phyloP scores from a whole-genome alignment of 1,140 invertebrate genomes.

The Hylaeus volcanicus region DNA sequence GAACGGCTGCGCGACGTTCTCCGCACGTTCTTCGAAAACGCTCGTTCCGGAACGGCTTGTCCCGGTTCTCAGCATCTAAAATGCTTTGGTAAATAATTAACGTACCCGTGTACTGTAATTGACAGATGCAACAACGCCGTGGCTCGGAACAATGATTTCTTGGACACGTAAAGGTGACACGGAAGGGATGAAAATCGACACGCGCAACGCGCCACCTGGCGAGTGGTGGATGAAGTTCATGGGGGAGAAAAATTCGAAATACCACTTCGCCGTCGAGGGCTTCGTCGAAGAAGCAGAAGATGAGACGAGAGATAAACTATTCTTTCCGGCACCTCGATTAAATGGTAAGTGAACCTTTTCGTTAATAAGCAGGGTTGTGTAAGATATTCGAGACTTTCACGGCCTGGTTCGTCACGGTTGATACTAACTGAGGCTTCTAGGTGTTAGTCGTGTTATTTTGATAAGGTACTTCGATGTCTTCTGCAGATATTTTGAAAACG shows the following conservation, averaged over 20 bases:
- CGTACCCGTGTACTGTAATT: neutral
- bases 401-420: too few relatives aligned
- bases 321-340: neutral
- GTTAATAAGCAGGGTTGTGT: neutral
- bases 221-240: conserved; percentile 65
- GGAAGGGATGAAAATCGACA: conserved; percentile 59
- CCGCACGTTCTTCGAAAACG: neutral
- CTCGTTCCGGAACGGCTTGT: too few relatives aligned
- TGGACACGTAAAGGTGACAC: conserved; percentile 42
- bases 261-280: conserved; percentile 43
- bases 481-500: too few relatives aligned
- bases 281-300: neutral
- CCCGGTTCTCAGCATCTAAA: neutral
- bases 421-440: too few relatives aligned
- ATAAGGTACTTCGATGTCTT: too few relatives aligned
- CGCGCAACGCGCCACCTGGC: conserved; percentile 64
- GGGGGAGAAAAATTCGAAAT: conserved; percentile 57
- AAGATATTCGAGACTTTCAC: too few relatives aligned
- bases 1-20: neutral
- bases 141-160: conserved; percentile 31
- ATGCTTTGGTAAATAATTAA: neutral
- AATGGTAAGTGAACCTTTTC: conserved; percentile 11
- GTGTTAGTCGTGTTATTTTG: too few relatives aligned
- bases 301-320: neutral
- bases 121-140: conserved; percentile 30